Evolutionary conservation across 1,140 invertebrate species (phyloP), one percentile per base, ranked within the genome.

Genomic region (Drosophila hydei): DNA sequence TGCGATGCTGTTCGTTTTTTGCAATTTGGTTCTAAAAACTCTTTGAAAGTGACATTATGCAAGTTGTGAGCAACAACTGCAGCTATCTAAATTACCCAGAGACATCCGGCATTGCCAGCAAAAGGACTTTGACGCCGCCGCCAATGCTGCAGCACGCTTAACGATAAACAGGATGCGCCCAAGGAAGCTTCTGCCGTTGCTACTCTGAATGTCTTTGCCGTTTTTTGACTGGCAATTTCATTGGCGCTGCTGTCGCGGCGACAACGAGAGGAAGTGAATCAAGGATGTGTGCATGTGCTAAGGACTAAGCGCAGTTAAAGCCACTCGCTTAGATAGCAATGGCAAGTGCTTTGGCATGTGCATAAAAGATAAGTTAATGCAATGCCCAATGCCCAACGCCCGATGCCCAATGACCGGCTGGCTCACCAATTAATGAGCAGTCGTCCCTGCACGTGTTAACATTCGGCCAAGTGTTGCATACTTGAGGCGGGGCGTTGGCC

Each of bases 61-160:
- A 84, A 84, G 76, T 84, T 84, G 77, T 48, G 51, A 72, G 54
- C 73, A 67, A 70, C 70, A 77, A 71, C 77, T 64, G 64, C 59
- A 77, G 80, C 85, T 89, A 89, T 89, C 85, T 89, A 89, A 89
- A 89, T 89, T 89, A 89, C 85, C 87, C 80, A 74, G 87, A 89
- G 87, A 89, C 85, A 87, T 89, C 85, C 85, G 85, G 80, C 76
- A 60, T 54, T 75, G 64, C 36, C 11, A 64, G 73, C 61, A 55
- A 65, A 76, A 56, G 42, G 60, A 51, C 56, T 58, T 54, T 65
- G 47, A 50, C 60, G 68, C n/a, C 47, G 36, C 19, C 27, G 47
- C 14, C 19, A 45, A 42, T 55, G 59, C 16, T 62, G 62, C 36
- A 72, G 56, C 65, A 56, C 21, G 71, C 50, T 73, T 52, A 70